Base-by-base conservation (phyloP, 2,888 invertebrate genomes). In the Glyphotaelius pellucidus region DNA sequence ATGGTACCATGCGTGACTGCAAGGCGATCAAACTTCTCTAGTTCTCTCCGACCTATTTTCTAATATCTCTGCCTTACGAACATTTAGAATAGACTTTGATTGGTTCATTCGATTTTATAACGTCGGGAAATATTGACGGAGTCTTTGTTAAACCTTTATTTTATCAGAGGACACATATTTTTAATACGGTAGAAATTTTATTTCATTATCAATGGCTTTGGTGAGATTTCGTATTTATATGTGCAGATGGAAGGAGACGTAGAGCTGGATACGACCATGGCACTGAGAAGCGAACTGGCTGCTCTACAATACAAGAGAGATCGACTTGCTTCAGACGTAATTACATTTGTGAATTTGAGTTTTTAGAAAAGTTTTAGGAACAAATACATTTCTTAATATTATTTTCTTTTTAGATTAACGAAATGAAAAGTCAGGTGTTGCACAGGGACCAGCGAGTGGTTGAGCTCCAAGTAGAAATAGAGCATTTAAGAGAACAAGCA, bases 301-400 rank as follows among this genome's bases (percentile, higher is more conserved):
- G 98, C 97, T 3, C 95, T 98, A 88, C 98, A 98, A 94, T 98
- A 98, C 95, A 98, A 98, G 95, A 96, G 98, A 93, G 98, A 98
- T 94, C 97, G 98, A 92, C 96, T 98, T 35, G 96, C 97, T 93
- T 96, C 97, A 90, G 98, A 98, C 31, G 81, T 90, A 90, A n/a
- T 47, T n/a, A 25, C 31, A 81, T 42, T 35, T 38, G 35, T 19
- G 19, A 87, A 83, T 86, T 12, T 84, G 80, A 30, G 80, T 79
- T 90, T 35, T 79, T 81, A 87, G 25, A 79, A 42, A 83, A 83
- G 32, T 35, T 32, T 84, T 25, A 31, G 25, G 2, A 3, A 14
- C 5, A 84, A 14, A 35, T 11, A 25, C 19, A 5, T 25, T 35
- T 84, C 1, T 84, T 25, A 25, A 32, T 7, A 35, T 19, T 67